Conservation (phyloP, 2,888 invertebrate genomes). For the Phrixothrix hirtus region DNA sequence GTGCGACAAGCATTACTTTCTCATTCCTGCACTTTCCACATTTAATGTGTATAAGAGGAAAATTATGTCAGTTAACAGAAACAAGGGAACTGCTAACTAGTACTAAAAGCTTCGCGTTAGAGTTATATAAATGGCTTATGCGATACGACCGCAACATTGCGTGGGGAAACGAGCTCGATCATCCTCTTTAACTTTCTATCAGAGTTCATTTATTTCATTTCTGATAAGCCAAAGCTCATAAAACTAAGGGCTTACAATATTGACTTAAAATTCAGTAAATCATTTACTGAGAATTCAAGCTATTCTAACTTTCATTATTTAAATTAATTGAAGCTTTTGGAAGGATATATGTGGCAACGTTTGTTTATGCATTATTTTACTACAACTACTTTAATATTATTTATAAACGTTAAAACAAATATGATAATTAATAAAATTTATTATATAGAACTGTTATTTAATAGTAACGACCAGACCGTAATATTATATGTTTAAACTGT, state of each 20-base stretch:
- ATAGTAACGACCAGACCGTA: too few relatives aligned
- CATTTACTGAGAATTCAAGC: too few relatives aligned
- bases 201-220: slow-evolving; percentile 26
- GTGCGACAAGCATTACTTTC: slow-evolving; percentile 38
- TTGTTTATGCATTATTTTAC: too few relatives aligned
- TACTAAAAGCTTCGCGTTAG: slow-evolving; percentile 51
- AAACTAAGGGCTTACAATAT: slow-evolving; percentile 16
- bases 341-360: too few relatives aligned
- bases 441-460: too few relatives aligned
- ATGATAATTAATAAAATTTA: too few relatives aligned
- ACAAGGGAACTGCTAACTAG: slow-evolving; percentile 54
- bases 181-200: slow-evolving; percentile 37
- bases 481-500: too few relatives aligned
- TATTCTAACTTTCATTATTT: too few relatives aligned
- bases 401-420: too few relatives aligned
- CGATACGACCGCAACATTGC: slow-evolving; percentile 42
- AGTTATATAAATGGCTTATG: slow-evolving; percentile 52
- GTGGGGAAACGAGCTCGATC: slow-evolving; percentile 42
- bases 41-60: slow-evolving; percentile 55
- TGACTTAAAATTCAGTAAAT: not conserved
- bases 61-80: slow-evolving; percentile 54
- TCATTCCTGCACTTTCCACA: slow-evolving; percentile 47
- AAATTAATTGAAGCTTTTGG: too few relatives aligned
- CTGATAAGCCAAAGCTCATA: slow-evolving; percentile 22
- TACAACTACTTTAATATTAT: too few relatives aligned